These are phyloP conservation scores for Meghimatium bilineatum DNA, from an alignment of 2,888 invertebrate species.

Conservation along the genomic window DNA sequence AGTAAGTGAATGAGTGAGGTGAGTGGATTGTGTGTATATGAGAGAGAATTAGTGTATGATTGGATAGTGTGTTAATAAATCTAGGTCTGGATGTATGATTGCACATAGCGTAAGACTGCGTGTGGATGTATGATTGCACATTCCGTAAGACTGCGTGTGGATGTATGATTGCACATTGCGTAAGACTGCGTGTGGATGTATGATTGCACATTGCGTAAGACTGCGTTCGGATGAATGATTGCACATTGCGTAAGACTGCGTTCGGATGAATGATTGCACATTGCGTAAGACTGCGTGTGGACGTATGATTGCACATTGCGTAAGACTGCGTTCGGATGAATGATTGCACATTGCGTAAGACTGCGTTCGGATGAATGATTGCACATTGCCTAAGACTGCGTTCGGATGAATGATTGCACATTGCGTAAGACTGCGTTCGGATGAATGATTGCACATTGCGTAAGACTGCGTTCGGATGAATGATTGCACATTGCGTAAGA, in stretches of 20 bases:
- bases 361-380: too few species aligned
- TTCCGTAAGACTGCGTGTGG: neutral
- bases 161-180: neutral
- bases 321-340: neutral
- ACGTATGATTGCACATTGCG: neutral
- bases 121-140: neutral
- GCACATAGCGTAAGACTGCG: neutral
- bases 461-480: too few species aligned
- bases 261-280: neutral
- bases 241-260: neutral
- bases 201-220: neutral
- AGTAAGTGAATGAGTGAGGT: neutral
- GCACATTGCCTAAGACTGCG: too few species aligned
- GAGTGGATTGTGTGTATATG: neutral
- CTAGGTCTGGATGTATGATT: neutral
- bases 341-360: neutral
- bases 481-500: too few species aligned
- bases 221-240: neutral
- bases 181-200: neutral
- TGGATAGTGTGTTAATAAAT: neutral
- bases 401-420: too few species aligned
- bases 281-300: neutral
- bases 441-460: too few species aligned
- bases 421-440: too few species aligned
- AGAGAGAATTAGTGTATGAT: neutral